Evolutionary conservation across 2,113 vertebrate species (phyloP), one percentile per base, ranked within the genome.

Genomic region (Numida meleagris): DNA sequence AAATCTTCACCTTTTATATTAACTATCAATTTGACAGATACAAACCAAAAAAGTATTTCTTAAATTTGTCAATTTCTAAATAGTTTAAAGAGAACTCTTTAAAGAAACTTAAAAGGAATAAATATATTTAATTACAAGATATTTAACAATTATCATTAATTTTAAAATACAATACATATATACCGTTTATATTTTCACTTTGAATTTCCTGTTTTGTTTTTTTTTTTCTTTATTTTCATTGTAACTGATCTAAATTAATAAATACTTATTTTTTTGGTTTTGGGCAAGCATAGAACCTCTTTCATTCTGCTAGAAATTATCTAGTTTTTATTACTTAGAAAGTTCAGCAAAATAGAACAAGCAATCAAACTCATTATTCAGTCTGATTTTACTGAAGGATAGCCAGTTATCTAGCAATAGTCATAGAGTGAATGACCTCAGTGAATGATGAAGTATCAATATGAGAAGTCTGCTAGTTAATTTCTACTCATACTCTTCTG

Each of bases 1-100:
- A 25, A 24, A 67, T 38, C 13, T 63, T 67, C 18, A 51, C 24
- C 48, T 50, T 24, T 50, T 50, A 50, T 59, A 58, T n/a, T 78
- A 53, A 67, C 9, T 18, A 68, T 8, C 5, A 42, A 6, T 19
- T 80, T 76, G 12, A 72, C 5, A 14, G 8, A 36, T 59, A 6
- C 4, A 72, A 25, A 24, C 23, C 46, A 24, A 24, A 50, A 24
- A 50, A 50, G 12, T 25, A 50, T 25, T 50, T 50, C 48, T 50
- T 24, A 25, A 50, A 48, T 23, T 48, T 12, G 21, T 24, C 46
- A 23, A 12, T 31, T 71, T 62, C 17, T 2, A 46, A 70, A 34
- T 4, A 29, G 2, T 16, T 82, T 46, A n/a, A 75, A 7, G 6
- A 71, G 3, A 82, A 51, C 0, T 0, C 0, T 1, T 65, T 36